Percentiles rank a stretch among this genome's conserved stretches.
Conservation (phyloP, 2,113 vertebrate species). For the Gymnogyps californianus region DNA sequence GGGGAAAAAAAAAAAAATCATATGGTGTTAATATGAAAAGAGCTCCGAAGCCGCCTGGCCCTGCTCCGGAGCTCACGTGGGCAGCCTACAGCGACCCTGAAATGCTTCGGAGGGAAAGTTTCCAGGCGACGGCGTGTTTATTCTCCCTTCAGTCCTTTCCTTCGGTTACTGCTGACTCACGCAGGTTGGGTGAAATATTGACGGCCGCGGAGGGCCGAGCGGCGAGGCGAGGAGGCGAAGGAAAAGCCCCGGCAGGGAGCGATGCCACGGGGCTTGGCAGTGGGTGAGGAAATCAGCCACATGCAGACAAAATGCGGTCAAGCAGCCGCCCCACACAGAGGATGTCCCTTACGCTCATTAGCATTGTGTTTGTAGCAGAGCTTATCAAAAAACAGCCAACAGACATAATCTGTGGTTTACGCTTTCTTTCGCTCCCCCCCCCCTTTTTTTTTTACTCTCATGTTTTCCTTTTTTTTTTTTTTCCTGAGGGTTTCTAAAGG, state of each 20-base stretch:
- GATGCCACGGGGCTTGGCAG: constrained; percentile 63
- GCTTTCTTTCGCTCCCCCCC: constrained; percentile 17
- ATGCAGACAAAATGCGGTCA: constrained; percentile 60
- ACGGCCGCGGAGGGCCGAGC: neutral
- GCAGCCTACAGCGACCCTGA: neutral
- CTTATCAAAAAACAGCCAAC: constrained; percentile 69
- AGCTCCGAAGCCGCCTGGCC: neutral
- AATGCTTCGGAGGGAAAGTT: constrained; percentile 6
- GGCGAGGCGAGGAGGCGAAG: constrained; percentile 18
- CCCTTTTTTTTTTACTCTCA: neutral
- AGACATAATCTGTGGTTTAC: constrained; percentile 67
- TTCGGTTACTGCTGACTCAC: constrained; percentile 66
- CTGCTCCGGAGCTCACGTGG: neutral
- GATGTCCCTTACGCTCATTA: constrained; percentile 63
- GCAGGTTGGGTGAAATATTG: constrained; percentile 43
- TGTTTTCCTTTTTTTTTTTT: neutral
- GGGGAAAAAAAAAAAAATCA: neutral
- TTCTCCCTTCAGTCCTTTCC: constrained; percentile 25
- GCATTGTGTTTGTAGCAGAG: constrained; percentile 54
- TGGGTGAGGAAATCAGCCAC: constrained; percentile 56
- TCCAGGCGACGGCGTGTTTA: neutral
- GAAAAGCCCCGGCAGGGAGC: constrained; percentile 52
- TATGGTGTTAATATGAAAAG: neutral
- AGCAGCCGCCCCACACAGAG: constrained; percentile 53
- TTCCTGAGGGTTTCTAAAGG: constrained; percentile 33